Evolutionary conservation across 2,113 vertebrate species (phyloP), one percentile per base, ranked within the genome.

Genomic region (Pterocles orientalis): DNA sequence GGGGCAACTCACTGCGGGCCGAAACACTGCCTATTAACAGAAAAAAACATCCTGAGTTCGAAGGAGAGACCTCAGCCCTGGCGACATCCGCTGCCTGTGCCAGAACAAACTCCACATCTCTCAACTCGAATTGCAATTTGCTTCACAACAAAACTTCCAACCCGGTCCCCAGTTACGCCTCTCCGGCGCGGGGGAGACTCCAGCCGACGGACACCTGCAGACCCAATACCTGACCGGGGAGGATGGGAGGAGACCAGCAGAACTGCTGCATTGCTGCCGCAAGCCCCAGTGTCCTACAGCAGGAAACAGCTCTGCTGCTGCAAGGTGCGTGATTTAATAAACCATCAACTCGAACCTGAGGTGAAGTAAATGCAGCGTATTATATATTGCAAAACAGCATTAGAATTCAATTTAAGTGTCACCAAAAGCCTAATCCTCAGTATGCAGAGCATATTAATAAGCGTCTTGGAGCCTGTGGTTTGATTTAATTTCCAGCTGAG

Each of bases 371-470:
- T 96, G 94, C 94, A 90, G 90, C 56, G 0, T 95, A 95, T 91
- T 95, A 95, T 90, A 94, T 85, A 96, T 97, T 96, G 97, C 92
- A 95, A 95, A 97, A 97, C 76, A 97, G 96, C 95, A 96, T 97
- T 97, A 96, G 92, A 94, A 97, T 97, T 97, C 96, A 97, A 97
- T 96, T 96, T 96, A 95, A 97, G 94, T 91, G 88, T 91, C 92
- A 96, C 92, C 92, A 92, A 92, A 97, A 94, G 77, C 94, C 88
- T 96, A 96, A 97, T 96, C 92, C 91, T 86, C 51, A 14, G 61
- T 62, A 88, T 77, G 94, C 75, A 94, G 95, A 95, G 85, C 86
- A 85, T 64, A 95, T 93, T 95, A 91, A 93, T 93, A 94, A 96
- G 94, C 71, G 76, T 73, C 83, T 82, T 28, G 61, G 36, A 92